A percentile compares a stretch with the other conserved stretches of the same genome.
Conservation (phyloP, 2,888 invertebrate genomes). For the Agonopterix subpropinquella region DNA sequence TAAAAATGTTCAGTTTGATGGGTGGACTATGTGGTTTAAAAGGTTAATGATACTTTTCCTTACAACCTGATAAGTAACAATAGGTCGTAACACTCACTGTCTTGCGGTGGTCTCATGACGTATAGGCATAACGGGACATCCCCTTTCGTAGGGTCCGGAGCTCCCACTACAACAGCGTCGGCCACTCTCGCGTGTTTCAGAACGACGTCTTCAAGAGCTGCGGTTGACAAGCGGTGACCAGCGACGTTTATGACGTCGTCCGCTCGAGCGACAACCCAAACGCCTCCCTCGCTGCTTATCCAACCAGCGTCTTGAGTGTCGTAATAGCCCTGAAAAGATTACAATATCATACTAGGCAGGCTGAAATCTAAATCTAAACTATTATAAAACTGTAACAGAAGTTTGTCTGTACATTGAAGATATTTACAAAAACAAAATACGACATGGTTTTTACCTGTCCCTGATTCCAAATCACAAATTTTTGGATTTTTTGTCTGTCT, state of each 20-base stretch:
- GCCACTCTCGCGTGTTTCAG: constrained; percentile 89
- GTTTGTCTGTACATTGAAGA: too few relatives aligned
- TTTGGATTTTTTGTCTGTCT: too few relatives aligned
- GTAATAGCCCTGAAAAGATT: constrained; percentile 82
- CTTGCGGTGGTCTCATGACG: constrained; percentile 79
- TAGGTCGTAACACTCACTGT: constrained; percentile 32
- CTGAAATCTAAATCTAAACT: too few relatives aligned
- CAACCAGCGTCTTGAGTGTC: constrained; percentile 98
- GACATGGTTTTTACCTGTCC: too few relatives aligned
- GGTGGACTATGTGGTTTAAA: too few relatives aligned
- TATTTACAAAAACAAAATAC: too few relatives aligned
- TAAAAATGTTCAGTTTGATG: too few relatives aligned
- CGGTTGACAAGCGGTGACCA: constrained; percentile 92
- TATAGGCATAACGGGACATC: constrained; percentile 93
- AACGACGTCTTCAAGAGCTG: constrained; percentile 93
- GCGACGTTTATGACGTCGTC: constrained; percentile 98
- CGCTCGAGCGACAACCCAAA: constrained; percentile 92
- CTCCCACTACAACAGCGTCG: constrained; percentile 93
- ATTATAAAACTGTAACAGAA: too few relatives aligned
- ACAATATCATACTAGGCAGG: not conserved
- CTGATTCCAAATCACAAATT: too few relatives aligned
- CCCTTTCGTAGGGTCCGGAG: constrained; percentile 92
- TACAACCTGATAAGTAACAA: not conserved
- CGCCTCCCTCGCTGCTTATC: constrained; percentile 86
- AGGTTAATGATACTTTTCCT: too few relatives aligned